These are phyloP conservation scores for Raja brachyura DNA, from an alignment of 2,113 vertebrate species.

Conservation along the genomic window DNA sequence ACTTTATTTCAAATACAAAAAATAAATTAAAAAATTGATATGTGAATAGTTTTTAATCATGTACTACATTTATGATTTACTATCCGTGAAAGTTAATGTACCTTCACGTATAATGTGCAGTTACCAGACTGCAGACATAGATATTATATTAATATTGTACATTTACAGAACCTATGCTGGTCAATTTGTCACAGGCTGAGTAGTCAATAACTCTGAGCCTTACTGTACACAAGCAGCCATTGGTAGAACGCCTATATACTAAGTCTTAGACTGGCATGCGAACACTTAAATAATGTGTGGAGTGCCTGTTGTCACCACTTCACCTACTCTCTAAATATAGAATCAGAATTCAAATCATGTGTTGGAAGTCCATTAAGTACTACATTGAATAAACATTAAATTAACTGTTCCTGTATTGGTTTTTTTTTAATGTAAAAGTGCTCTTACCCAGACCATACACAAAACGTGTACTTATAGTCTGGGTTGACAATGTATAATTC, in stretches of 20 bases:
- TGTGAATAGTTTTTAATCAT: background rate
- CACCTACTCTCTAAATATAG: background rate
- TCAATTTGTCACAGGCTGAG: background rate
- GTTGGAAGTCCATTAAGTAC: background rate
- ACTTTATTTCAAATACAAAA: background rate
- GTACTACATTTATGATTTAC: background rate
- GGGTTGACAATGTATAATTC: background rate
- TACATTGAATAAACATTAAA: background rate
- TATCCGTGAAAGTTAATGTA: background rate
- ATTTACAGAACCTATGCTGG: background rate
- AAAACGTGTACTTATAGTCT: background rate
- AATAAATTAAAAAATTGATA: background rate
- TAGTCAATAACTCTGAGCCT: background rate
- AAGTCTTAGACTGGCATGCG: background rate
- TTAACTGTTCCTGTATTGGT: background rate
- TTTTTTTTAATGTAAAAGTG: background rate
- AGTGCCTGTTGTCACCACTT: background rate
- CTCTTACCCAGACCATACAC: background rate
- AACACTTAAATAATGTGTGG: background rate
- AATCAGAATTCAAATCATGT: background rate
- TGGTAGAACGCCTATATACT: background rate
- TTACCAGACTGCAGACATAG: background rate
- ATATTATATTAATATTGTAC: conserved; percentile 22
- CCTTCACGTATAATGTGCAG: background rate
- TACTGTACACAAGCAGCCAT: background rate